phyloP scores from a whole-genome alignment of 2,797 vertebrate genomes.

The Silurus aristotelis region DNA sequence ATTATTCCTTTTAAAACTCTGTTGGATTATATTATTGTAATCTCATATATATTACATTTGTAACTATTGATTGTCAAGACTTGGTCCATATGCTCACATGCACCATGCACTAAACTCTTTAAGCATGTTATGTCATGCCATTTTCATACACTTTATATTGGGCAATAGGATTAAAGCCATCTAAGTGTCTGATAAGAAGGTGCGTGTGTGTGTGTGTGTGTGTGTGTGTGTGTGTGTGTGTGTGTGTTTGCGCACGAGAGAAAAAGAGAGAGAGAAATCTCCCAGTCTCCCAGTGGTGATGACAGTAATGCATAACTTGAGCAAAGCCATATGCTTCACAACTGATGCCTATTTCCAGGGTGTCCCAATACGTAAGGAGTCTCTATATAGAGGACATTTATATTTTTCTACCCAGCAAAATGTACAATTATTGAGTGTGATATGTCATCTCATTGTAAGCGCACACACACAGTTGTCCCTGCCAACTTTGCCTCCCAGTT shows the following conservation, averaged over 20 bases:
- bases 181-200: slow-evolving; percentile 1
- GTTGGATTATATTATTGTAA: background rate
- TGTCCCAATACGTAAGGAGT: no score
- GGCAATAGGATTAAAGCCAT: slow-evolving; percentile 12
- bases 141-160: background rate
- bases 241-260: background rate
- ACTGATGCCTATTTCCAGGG: background rate
- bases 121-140: background rate
- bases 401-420: no score
- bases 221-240: background rate
- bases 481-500: no score
- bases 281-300: slow-evolving; percentile 21
- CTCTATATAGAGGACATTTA: no score
- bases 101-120: background rate
- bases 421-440: no score
- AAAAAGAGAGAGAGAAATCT: background rate
- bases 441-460: no score
- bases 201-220: background rate
- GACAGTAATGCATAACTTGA: slow-evolving; percentile 24
- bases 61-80: background rate
- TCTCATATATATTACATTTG: no score
- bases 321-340: slow-evolving; percentile 21
- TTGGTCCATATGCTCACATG: no score
- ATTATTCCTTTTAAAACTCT: background rate
- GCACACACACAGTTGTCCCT: no score